These are phyloP conservation scores for Palloptera scutellata DNA, from an alignment of 2,888 invertebrate species.

Conservation along the genomic window DNA sequence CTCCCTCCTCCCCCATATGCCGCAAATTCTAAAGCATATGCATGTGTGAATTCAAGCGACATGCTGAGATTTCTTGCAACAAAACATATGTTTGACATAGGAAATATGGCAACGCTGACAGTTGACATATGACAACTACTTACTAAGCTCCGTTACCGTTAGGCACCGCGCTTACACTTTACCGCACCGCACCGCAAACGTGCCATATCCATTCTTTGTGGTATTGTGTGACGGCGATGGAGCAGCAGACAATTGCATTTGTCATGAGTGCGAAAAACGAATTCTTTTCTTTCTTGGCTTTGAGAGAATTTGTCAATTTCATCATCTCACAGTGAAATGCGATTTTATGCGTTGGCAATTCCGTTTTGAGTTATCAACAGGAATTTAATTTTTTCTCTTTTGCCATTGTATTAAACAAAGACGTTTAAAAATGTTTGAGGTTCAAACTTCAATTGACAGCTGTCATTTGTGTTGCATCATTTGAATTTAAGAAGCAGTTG, in stretches of 20 bases:
- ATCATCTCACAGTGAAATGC: neutral
- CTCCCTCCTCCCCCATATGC: too few relatives aligned
- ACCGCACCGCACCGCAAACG: neutral
- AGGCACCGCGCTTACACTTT: neutral
- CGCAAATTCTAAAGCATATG: too few relatives aligned
- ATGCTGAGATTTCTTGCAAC: too few relatives aligned
- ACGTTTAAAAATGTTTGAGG: neutral
- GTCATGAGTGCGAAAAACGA: constrained; percentile 9
- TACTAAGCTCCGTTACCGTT: constrained; percentile 35
- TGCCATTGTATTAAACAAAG: too few relatives aligned
- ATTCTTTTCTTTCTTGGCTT: too few relatives aligned
- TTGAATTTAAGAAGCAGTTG: too few relatives aligned
- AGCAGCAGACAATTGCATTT: constrained; percentile 7
- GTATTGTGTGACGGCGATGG: neutral
- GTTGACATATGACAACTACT: constrained; percentile 49
- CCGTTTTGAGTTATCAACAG: neutral
- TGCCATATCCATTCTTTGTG: neutral
- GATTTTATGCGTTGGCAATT: neutral
- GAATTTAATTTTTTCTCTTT: constrained; percentile 10
- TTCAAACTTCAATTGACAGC: constrained; percentile 50
- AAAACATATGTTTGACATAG: constrained; percentile 36
- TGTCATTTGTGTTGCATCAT: constrained; percentile 46
- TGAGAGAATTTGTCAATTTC: constrained; percentile 18
- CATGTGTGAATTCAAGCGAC: too few relatives aligned
- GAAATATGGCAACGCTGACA: constrained; percentile 50